Evolutionary conservation across 2,888 invertebrate genomes (phyloP).

Genomic region (Malacosoma neustria): DNA sequence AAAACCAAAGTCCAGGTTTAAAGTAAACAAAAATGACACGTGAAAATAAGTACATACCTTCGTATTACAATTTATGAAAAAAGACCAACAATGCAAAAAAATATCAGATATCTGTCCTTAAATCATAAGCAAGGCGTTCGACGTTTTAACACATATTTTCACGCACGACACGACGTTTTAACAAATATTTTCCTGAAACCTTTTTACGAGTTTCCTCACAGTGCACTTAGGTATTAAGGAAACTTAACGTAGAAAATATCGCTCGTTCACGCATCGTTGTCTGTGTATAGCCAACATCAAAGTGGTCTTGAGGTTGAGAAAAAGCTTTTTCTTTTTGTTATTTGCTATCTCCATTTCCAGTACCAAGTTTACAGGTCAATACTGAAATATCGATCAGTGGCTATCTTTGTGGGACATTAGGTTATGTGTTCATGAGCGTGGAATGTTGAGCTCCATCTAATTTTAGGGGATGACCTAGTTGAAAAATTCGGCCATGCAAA

Average conservation of each 20-base stretch:
- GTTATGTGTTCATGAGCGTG: slow-evolving; percentile 34
- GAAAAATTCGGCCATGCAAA: slow-evolving; percentile 49
- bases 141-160: too few species aligned
- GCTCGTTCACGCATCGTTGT: slow-evolving; percentile 22
- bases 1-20: too few species aligned
- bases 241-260: slow-evolving; percentile 28
- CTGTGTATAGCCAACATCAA: slow-evolving; percentile 20
- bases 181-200: slow-evolving; percentile 37
- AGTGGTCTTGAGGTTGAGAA: slow-evolving; percentile 18
- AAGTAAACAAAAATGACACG: too few species aligned
- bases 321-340: slow-evolving; percentile 22
- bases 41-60: too few species aligned
- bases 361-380: slow-evolving; percentile 26
- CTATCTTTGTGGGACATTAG: slow-evolving; percentile 45
- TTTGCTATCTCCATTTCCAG: slow-evolving; percentile 22
- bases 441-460: slow-evolving; percentile 34
- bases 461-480: slow-evolving; percentile 60
- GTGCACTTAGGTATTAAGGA: slow-evolving; percentile 26
- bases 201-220: slow-evolving; percentile 35
- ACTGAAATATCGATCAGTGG: slow-evolving; percentile 40
- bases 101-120: slow-evolving; percentile 43
- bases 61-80: too few species aligned
- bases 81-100: slow-evolving; percentile 32
- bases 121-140: slow-evolving; percentile 27
- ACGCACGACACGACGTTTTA: slow-evolving; percentile 31